These are phyloP conservation scores for Elanoides forficatus DNA, from an alignment of 2,113 vertebrate genomes.

Conservation along the genomic window DNA sequence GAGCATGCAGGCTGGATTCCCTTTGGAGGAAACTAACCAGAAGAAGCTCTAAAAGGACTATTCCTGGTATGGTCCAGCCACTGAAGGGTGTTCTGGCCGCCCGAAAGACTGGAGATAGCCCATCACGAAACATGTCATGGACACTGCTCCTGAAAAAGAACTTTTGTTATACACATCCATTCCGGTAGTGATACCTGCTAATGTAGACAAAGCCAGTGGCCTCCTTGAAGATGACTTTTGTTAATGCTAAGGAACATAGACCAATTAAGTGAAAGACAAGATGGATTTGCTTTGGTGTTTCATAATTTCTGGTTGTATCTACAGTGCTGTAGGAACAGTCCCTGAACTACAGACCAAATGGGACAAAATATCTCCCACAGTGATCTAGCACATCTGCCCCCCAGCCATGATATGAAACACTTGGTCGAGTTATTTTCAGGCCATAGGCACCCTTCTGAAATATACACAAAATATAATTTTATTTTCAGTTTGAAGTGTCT, in stretches of 20 bases:
- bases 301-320: not conserved
- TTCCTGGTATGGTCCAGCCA: not conserved
- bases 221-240: not conserved
- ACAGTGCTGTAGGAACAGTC: not conserved
- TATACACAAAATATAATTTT: not conserved
- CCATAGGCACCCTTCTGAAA: not conserved
- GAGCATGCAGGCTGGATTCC: not conserved
- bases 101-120: not conserved
- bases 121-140: accelerated
- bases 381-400: not conserved
- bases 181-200: not conserved
- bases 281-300: not conserved
- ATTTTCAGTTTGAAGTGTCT: not conserved
- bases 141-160: not conserved
- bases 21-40: not conserved
- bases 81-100: not conserved
- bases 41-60: not conserved
- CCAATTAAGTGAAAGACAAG: not conserved
- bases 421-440: not conserved
- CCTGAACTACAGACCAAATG: not conserved
- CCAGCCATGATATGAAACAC: not conserved
- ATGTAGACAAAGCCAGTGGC: not conserved
- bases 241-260: not conserved
- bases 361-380: not conserved
- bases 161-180: not conserved